A percentile compares a stretch with the other conserved stretches of the same genome.
Conservation (phyloP, 1,140 invertebrate genomes). For the Drosophila biarmipes region DNA sequence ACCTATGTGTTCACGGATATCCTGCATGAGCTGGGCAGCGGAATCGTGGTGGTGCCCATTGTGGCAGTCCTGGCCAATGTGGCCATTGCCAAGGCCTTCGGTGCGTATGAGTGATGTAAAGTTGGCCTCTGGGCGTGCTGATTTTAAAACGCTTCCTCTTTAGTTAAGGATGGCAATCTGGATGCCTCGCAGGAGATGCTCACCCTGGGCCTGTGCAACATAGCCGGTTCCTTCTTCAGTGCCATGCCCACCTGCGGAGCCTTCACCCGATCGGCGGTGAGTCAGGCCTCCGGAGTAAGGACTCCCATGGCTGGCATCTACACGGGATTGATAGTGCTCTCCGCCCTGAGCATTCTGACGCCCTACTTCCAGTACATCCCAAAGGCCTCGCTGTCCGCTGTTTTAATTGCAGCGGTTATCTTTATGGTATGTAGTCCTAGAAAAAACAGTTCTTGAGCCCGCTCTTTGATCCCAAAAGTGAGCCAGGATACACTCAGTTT, state of each 20-base stretch:
- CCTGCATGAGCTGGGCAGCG: constrained; percentile 88
- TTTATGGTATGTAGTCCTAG: constrained; percentile 89
- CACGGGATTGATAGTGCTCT: constrained; percentile 86
- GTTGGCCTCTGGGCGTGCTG: background rate
- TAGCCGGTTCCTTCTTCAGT: constrained; percentile 90
- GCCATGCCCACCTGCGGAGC: constrained; percentile 92
- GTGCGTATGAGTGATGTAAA: constrained; percentile 85
- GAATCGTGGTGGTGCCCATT: constrained; percentile 90
- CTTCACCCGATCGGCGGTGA: constrained; percentile 92
- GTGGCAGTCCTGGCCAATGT: constrained; percentile 93
- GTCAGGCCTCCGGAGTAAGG: constrained; percentile 90
- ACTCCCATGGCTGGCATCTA: constrained; percentile 91
- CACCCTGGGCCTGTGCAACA: constrained; percentile 89
- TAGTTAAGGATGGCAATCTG: constrained; percentile 86
- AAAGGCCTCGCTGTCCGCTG: constrained; percentile 90
- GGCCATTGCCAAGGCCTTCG: constrained; percentile 94
- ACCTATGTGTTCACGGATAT: constrained; percentile 88
- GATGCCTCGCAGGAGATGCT: constrained; percentile 91
- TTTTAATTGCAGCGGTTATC: constrained; percentile 94
- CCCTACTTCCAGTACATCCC: constrained; percentile 94
- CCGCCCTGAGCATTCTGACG: constrained; percentile 90
- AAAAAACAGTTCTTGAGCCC: too few relatives aligned
- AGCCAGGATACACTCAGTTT: too few relatives aligned
- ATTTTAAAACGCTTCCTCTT: background rate
- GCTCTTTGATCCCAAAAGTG: too few relatives aligned